Evolutionary conservation across 2,797 vertebrate genomes (phyloP).

Genomic region (Astyanax mexicanus): DNA sequence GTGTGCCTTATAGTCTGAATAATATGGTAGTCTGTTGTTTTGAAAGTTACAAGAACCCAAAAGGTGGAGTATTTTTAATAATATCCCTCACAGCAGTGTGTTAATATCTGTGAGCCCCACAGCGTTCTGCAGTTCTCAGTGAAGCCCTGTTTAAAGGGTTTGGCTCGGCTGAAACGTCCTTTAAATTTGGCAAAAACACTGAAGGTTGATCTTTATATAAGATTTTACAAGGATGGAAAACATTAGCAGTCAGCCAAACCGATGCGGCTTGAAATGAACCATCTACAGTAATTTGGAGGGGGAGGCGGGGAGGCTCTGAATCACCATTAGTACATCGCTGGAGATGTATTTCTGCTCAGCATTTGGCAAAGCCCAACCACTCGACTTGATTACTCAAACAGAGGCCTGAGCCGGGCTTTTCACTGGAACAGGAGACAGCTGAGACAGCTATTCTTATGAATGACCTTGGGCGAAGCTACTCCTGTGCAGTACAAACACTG

Average conservation of each 20-base stretch:
- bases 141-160: slow-evolving; percentile 36
- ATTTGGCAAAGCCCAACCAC: slow-evolving; percentile 53
- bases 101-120: slow-evolving; percentile 5
- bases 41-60: too few relatives aligned
- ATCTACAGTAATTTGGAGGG: slow-evolving; percentile 45
- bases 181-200: slow-evolving; percentile 55
- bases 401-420: slow-evolving; percentile 37
- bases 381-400: slow-evolving; percentile 56
- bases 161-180: slow-evolving; percentile 41
- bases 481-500: slow-evolving; percentile 19
- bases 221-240: slow-evolving; percentile 60
- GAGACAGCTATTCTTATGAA: slow-evolving; percentile 45
- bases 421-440: slow-evolving; percentile 20
- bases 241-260: slow-evolving; percentile 51
- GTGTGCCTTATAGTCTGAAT: too few relatives aligned
- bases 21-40: too few relatives aligned
- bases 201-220: slow-evolving; percentile 50
- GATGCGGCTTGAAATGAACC: slow-evolving; percentile 54
- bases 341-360: slow-evolving; percentile 51
- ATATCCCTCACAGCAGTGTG: neutral
- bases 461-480: slow-evolving; percentile 34
- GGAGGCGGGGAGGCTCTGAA: slow-evolving; percentile 44
- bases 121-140: slow-evolving; percentile 26
- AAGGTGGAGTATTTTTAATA: too few relatives aligned
- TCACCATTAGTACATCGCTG: slow-evolving; percentile 48